Evolutionary conservation across 1,140 invertebrate genomes (phyloP).

Genomic region (Orius insidiosus): DNA sequence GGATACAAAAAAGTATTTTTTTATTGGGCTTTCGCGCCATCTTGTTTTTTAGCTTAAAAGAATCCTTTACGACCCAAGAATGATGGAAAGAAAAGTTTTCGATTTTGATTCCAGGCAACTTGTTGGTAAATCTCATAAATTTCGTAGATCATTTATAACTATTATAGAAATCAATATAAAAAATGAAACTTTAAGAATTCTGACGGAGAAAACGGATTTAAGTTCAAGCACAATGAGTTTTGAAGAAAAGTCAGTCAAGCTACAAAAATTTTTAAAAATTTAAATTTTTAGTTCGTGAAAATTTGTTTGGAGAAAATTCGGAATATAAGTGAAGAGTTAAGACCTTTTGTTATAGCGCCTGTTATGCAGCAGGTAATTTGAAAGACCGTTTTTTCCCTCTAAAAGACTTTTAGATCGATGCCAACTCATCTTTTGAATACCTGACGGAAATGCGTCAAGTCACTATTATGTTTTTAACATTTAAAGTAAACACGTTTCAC

Average conservation of each 20-base stretch:
- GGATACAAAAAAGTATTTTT: constrained; percentile 7
- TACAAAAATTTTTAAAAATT: constrained; percentile 27
- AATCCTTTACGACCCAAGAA: constrained; percentile 2
- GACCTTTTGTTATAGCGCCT: constrained; percentile 36
- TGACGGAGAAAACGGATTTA: constrained; percentile 1
- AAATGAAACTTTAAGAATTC: constrained; percentile 8
- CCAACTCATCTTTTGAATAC: constrained; percentile 32
- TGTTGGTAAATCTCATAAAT: too few relatives aligned
- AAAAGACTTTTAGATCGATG: not conserved
- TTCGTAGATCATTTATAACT: too few relatives aligned
- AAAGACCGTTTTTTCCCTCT: too few relatives aligned
- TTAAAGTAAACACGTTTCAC: constrained; percentile 28
- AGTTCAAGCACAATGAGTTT: constrained; percentile 13
- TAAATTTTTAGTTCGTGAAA: constrained; percentile 15
- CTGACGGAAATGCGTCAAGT: constrained; percentile 51
- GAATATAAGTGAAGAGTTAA: constrained; percentile 25
- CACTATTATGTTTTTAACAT: constrained; percentile 46
- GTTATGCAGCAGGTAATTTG: constrained; percentile 40
- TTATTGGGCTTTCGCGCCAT: too few relatives aligned
- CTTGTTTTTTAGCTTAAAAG: not conserved
- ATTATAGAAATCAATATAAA: constrained; percentile 7
- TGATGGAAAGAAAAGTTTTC: not conserved
- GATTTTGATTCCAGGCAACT: not conserved
- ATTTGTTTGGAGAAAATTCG: not conserved
- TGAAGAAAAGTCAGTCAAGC: constrained; percentile 29